A percentile compares a stretch with the other conserved stretches of the same genome.
Conservation (phyloP, 2,113 vertebrate species). For the Geococcyx californianus region DNA sequence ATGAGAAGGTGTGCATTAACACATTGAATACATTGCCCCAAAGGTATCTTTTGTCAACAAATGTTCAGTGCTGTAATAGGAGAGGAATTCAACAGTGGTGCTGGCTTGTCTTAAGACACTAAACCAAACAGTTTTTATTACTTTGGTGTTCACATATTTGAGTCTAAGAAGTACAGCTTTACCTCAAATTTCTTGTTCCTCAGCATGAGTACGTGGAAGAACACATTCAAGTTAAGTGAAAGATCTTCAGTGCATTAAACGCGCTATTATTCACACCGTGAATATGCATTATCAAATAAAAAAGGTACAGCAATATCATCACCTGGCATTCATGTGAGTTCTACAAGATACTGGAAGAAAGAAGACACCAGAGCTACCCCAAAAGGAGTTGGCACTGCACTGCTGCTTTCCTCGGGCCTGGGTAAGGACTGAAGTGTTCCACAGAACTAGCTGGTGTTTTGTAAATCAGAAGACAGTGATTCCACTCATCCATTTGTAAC, state of each 20-base stretch:
- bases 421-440: not conserved
- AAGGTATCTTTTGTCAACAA: not conserved
- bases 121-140: not conserved
- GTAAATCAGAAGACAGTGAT: not conserved
- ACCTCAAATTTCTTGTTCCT: not conserved
- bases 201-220: not conserved
- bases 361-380: not conserved
- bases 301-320: not conserved
- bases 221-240: not conserved
- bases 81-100: not conserved
- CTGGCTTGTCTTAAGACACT: not conserved
- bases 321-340: not conserved
- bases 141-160: not conserved
- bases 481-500: not conserved
- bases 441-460: not conserved
- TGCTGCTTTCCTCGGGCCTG: not conserved
- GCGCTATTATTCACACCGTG: not conserved
- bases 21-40: not conserved
- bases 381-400: not conserved
- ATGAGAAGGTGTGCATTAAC: not conserved
- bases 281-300: slow-evolving; percentile 7
- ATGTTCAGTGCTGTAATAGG: not conserved
- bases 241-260: not conserved
- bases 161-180: not conserved
- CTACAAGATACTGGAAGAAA: not conserved